Conservation (phyloP, 2,797 vertebrate genomes). For the Melanotaenia parkinsoni region DNA sequence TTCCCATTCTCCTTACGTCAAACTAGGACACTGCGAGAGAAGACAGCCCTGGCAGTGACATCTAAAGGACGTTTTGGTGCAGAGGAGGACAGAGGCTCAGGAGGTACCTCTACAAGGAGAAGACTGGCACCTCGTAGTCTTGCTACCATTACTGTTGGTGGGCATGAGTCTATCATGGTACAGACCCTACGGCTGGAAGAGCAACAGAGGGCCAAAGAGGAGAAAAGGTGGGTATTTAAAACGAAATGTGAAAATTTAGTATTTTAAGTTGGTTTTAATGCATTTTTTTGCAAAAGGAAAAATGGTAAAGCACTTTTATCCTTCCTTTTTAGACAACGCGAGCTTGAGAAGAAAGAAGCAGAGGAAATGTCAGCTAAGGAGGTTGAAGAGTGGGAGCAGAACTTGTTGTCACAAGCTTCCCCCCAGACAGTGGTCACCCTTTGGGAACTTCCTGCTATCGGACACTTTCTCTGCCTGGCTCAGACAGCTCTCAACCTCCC, state of each 20-base stretch:
- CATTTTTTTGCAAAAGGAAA: constrained; percentile 18
- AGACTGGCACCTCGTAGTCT: constrained; percentile 88
- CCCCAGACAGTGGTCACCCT: constrained; percentile 89
- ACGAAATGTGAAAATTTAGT: background rate
- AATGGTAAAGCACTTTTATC: constrained; percentile 1
- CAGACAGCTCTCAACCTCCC: constrained; percentile 95
- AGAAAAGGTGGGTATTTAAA: constrained; percentile 86
- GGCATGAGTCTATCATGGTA: constrained; percentile 94
- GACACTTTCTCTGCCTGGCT: constrained; percentile 97
- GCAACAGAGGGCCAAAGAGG: constrained; percentile 92
- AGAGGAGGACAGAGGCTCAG: constrained; percentile 88
- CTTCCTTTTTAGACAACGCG: constrained; percentile 86
- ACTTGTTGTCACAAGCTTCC: constrained; percentile 88
- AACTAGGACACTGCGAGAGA: constrained; percentile 91
- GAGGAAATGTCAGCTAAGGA: constrained; percentile 96
- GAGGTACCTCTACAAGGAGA: constrained; percentile 89
- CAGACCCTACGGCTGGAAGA: constrained; percentile 93
- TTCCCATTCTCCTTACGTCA: constrained; percentile 20
- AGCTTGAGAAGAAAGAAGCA: constrained; percentile 94
- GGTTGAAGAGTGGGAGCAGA: constrained; percentile 95
- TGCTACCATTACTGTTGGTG: constrained; percentile 86
- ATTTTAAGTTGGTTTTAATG: background rate
- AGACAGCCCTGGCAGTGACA: constrained; percentile 91
- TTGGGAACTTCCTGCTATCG: constrained; percentile 98
- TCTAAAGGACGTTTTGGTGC: constrained; percentile 90